Conservation (phyloP, 1,140 invertebrate species). For the Panonychus citri region DNA sequence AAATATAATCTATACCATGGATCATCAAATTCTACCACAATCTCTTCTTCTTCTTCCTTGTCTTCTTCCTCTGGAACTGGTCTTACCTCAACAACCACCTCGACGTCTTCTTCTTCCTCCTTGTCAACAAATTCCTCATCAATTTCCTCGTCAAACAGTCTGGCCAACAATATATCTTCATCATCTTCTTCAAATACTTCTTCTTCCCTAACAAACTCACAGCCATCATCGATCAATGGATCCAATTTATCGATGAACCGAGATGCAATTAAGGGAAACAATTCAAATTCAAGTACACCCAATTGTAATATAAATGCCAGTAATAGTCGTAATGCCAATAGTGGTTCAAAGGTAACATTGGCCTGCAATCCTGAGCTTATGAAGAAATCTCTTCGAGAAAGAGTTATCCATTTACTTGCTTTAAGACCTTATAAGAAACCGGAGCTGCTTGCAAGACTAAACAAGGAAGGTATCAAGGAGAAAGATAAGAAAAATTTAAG, state of each 20-base stretch:
- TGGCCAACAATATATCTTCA: neutral
- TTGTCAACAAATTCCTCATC: neutral
- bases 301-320: too few species aligned
- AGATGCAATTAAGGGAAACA: too few species aligned
- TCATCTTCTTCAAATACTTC: neutral
- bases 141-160: neutral
- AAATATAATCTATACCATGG: too few species aligned
- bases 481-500: slow-evolving; percentile 47
- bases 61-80: slow-evolving; percentile 63
- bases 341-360: neutral
- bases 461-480: slow-evolving; percentile 62
- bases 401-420: slow-evolving; percentile 74
- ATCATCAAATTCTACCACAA: slow-evolving; percentile 26
- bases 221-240: neutral
- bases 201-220: neutral
- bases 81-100: neutral
- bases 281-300: too few species aligned
- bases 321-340: neutral
- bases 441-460: slow-evolving; percentile 52
- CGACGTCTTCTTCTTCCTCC: neutral
- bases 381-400: slow-evolving; percentile 31
- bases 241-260: too few species aligned
- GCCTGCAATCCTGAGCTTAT: neutral
- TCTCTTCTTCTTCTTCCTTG: slow-evolving; percentile 82
- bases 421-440: slow-evolving; percentile 75